A percentile compares a stretch with the other conserved stretches of the same genome.
phyloP scores from a whole-genome alignment of 2,797 vertebrate genomes.

The Sebastes matsubarae region DNA sequence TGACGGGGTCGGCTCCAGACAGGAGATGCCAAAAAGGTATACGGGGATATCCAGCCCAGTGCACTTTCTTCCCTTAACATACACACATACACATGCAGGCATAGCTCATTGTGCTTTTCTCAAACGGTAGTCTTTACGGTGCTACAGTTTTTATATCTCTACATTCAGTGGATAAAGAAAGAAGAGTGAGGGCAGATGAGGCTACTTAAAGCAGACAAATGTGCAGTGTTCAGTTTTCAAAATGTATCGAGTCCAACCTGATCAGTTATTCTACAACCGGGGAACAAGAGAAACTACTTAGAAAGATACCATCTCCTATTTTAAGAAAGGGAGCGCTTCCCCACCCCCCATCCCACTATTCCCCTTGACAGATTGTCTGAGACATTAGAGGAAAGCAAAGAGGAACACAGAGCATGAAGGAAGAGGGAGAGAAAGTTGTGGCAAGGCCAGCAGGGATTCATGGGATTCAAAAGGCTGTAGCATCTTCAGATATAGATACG shows the following conservation, averaged over 20 bases:
- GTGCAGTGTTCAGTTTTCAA: constrained; percentile 54
- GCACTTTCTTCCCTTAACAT: constrained; percentile 1
- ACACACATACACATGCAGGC: neutral
- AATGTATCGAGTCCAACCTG: constrained; percentile 49
- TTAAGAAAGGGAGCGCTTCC: constrained; percentile 53
- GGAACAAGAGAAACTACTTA: constrained; percentile 77
- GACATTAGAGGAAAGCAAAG: constrained; percentile 36
- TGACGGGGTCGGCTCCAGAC: constrained; percentile 39
- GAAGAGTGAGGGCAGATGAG: constrained; percentile 25
- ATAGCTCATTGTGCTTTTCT: constrained; percentile 23
- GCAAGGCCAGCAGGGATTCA: constrained; percentile 13
- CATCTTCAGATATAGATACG: neutral
- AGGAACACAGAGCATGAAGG: constrained; percentile 17
- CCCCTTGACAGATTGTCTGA: constrained; percentile 46
- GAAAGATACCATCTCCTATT: constrained; percentile 66
- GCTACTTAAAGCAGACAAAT: constrained; percentile 33
- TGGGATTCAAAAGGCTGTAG: neutral
- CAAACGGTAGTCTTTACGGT: constrained; percentile 6
- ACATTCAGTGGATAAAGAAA: constrained; percentile 23
- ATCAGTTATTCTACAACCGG: constrained; percentile 65
- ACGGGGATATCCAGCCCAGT: neutral
- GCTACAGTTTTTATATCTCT: constrained; percentile 32
- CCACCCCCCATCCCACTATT: constrained; percentile 16
- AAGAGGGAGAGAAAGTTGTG: constrained; percentile 13
- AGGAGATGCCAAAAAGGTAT: constrained; percentile 33